A percentile compares a stretch with the other conserved stretches of the same genome.
These are phyloP conservation scores for Gymnopithys bicolor DNA, from an alignment of 2,797 vertebrate species.

Conservation along the genomic window DNA sequence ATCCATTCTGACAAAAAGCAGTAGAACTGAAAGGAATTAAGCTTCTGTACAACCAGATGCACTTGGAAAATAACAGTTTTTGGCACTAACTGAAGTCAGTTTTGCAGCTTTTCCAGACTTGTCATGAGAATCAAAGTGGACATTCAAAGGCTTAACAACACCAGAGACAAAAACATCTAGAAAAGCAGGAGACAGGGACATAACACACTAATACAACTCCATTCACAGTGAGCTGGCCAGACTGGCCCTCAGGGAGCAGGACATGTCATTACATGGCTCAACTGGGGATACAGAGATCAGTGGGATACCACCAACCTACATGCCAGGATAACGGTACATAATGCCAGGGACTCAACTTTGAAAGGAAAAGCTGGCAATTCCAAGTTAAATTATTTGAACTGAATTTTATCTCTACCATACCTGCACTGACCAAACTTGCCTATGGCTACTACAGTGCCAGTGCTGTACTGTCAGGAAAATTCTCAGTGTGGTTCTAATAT, in stretches of 20 bases:
- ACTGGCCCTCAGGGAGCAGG: not conserved
- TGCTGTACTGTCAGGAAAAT: not conserved
- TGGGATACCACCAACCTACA: conserved; percentile 11
- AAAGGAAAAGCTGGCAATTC: not conserved
- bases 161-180: too few species aligned
- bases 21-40: too few species aligned
- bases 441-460: too few species aligned
- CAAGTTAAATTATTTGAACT: not conserved
- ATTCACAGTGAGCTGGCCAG: not conserved
- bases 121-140: too few species aligned
- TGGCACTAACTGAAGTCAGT: too few species aligned
- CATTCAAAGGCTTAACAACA: too few species aligned
- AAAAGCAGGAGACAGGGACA: too few species aligned
- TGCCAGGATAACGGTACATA: not conserved
- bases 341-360: not conserved
- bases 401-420: not conserved
- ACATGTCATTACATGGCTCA: conserved; percentile 11
- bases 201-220: not conserved
- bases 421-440: not conserved
- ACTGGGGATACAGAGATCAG: conserved; percentile 1
- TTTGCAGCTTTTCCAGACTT: too few species aligned
- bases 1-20: too few species aligned
- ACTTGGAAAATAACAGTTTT: too few species aligned
- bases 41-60: too few species aligned
- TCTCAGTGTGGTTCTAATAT: not conserved